phyloP scores from a whole-genome alignment of 53 echinoderm and acorn worm genomes.

The Zoroaster sp. region DNA sequence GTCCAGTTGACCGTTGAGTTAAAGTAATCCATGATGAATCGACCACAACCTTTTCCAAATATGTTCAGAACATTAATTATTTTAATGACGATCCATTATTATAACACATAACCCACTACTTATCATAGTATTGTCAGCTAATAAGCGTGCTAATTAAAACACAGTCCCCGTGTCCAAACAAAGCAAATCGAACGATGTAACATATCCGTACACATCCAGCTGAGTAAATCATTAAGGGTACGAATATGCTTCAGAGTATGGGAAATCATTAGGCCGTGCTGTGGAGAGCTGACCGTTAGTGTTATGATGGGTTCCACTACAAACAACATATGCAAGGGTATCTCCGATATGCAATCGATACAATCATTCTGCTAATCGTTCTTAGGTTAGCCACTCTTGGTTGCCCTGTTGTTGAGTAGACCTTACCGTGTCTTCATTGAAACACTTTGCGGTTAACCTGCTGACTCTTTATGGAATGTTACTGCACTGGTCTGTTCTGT shows the following conservation, averaged over 20 bases:
- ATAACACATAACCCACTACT: not conserved
- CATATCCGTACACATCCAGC: not conserved
- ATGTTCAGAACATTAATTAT: no score
- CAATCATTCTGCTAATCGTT: not conserved
- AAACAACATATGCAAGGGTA: not conserved
- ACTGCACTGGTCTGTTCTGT: no score
- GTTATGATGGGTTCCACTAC: not conserved
- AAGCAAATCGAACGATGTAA: not conserved
- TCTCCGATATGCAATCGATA: not conserved
- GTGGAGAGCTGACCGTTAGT: not conserved
- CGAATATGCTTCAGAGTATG: not conserved
- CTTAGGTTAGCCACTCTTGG: not conserved
- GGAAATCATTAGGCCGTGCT: not conserved
- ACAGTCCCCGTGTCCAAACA: not conserved
- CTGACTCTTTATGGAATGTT: no score
- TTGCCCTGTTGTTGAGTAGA: not conserved
- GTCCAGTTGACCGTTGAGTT: constrained; percentile 22
- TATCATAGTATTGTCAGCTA: not conserved
- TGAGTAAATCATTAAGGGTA: not conserved
- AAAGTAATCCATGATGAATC: constrained; percentile 1
- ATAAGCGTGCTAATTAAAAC: not conserved
- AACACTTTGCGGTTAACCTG: no score
- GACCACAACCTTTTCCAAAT: no score
- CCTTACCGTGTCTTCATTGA: no score
- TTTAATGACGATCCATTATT: not conserved